phyloP scores from a whole-genome alignment of 1,140 invertebrate genomes.

The Aphis gossypii region DNA sequence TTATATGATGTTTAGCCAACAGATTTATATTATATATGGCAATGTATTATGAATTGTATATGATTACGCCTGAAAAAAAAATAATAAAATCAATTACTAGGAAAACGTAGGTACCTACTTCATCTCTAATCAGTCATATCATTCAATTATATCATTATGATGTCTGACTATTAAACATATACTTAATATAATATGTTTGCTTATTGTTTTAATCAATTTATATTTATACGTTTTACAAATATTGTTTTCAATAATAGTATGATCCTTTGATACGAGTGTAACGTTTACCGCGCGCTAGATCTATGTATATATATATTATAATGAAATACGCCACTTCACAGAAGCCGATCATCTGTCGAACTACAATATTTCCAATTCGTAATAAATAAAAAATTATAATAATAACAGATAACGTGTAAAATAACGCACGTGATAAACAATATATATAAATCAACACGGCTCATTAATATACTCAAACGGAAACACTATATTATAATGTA shows the following conservation, averaged over 20 bases:
- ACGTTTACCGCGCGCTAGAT: not conserved
- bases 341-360: not conserved
- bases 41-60: not conserved
- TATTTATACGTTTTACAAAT: not conserved
- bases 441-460: constrained; percentile 27
- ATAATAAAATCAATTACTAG: not conserved
- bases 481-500: not conserved
- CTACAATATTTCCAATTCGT: constrained; percentile 3
- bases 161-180: not conserved
- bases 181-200: not conserved
- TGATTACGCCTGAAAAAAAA: not conserved
- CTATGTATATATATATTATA: not conserved
- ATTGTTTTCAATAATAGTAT: not conserved
- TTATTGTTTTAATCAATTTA: not conserved
- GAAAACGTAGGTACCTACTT: not conserved
- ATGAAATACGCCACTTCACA: constrained; percentile 28
- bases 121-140: not conserved
- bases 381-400: constrained; percentile 11
- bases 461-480: constrained; percentile 32
- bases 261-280: not conserved
- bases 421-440: constrained; percentile 16
- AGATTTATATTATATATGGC: too few species aligned
- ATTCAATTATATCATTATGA: not conserved
- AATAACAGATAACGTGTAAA: not conserved
- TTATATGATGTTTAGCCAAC: too few species aligned